Percentiles rank a stretch among this genome's conserved stretches.
Evolutionary conservation across 2,888 invertebrate species (phyloP).

Genomic region (Drosophila recens): DNA sequence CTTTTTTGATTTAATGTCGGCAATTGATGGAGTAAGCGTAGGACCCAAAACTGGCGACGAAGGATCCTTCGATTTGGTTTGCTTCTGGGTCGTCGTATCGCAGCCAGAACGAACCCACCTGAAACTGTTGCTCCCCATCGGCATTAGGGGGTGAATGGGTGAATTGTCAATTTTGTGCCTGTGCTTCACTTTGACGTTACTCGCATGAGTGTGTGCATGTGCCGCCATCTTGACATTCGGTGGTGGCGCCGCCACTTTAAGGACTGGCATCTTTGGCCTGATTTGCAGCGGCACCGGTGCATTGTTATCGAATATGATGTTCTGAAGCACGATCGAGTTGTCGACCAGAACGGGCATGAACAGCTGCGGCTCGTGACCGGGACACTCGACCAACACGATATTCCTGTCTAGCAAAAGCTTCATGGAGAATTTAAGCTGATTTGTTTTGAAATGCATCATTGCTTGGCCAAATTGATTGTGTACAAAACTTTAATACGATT

Average conservation of each 20-base stretch:
- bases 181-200: background rate
- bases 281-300: background rate
- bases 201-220: background rate
- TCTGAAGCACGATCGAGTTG: conserved; percentile 38
- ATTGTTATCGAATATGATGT: conserved; percentile 40
- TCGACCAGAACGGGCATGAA: conserved; percentile 46
- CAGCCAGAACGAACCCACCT: conserved; percentile 20
- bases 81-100: background rate
- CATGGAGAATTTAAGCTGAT: conserved; percentile 45
- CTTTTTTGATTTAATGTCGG: background rate
- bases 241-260: background rate
- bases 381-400: conserved; percentile 49
- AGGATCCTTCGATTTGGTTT: background rate
- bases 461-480: conserved; percentile 16
- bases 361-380: conserved; percentile 45
- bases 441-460: conserved; percentile 30
- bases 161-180: background rate
- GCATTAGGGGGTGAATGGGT: background rate
- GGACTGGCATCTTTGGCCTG: background rate
- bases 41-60: conserved; percentile 1
- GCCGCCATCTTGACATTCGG: background rate
- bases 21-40: background rate
- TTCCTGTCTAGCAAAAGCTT: conserved; percentile 49
- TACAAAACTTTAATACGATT: conserved; percentile 15
- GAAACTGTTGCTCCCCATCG: background rate